Conservation (phyloP, 2,888 invertebrate species). For the Parnassius glacialis region DNA sequence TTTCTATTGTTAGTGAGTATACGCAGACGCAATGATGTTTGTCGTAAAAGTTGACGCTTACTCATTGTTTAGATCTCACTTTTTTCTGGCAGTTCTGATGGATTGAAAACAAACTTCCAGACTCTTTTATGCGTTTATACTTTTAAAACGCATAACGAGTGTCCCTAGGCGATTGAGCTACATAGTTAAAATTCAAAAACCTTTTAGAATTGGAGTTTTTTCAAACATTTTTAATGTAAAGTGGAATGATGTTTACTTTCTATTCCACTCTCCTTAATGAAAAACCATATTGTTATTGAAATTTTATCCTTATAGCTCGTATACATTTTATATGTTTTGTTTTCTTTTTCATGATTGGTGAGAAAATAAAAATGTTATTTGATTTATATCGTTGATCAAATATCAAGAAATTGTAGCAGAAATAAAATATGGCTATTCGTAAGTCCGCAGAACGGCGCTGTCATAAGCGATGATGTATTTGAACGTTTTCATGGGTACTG, state of each 20-base stretch:
- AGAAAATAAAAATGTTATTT: background rate
- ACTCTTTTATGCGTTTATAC: slow-evolving; percentile 25
- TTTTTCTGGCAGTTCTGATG: slow-evolving; percentile 23
- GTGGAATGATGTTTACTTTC: slow-evolving; percentile 6
- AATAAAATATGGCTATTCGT: slow-evolving; percentile 78
- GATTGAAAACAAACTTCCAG: slow-evolving; percentile 20
- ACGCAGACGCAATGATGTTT: slow-evolving; percentile 55
- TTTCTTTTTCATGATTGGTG: background rate
- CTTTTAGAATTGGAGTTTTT: slow-evolving; percentile 14
- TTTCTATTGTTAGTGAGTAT: slow-evolving; percentile 71
- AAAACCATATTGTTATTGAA: background rate
- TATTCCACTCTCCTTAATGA: slow-evolving; percentile 3
- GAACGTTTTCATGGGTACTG: slow-evolving; percentile 76
- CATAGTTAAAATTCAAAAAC: slow-evolving; percentile 10
- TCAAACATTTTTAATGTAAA: slow-evolving; percentile 1
- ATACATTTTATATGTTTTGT: no score
- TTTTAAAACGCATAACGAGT: slow-evolving; percentile 7
- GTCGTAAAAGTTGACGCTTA: slow-evolving; percentile 39
- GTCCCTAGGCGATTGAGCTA: slow-evolving; percentile 15
- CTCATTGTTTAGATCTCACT: slow-evolving; percentile 47
- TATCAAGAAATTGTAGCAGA: slow-evolving; percentile 67
- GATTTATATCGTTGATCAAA: slow-evolving; percentile 64
- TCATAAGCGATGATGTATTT: slow-evolving; percentile 76
- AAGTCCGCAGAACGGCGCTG: slow-evolving; percentile 67
- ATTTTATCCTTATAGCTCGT: no score